Conservation (phyloP, 2,888 invertebrate species). For the Tetramorium bicarinatum region DNA sequence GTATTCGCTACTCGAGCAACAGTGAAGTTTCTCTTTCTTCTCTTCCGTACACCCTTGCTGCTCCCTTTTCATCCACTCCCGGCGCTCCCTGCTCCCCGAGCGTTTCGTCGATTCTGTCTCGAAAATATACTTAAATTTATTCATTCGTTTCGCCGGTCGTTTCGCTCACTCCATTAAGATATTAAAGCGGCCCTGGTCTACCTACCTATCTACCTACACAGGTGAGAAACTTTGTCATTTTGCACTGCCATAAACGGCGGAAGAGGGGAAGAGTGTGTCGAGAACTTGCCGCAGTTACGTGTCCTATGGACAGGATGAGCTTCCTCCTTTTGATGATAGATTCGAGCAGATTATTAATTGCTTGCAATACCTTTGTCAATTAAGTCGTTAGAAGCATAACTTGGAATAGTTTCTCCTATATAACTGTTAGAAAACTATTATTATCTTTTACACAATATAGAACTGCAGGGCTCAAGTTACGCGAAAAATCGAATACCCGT, state of each 20-base stretch:
- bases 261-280: neutral
- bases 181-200: slow-evolving; percentile 51
- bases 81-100: neutral
- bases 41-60: neutral
- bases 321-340: slow-evolving; percentile 21
- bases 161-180: slow-evolving; percentile 62
- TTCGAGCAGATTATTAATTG: slow-evolving; percentile 27
- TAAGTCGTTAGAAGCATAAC: neutral
- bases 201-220: slow-evolving; percentile 26
- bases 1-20: slow-evolving; percentile 1
- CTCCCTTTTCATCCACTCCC: slow-evolving; percentile 35
- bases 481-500: neutral
- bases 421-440: neutral
- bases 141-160: slow-evolving; percentile 33
- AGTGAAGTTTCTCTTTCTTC: neutral
- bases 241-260: slow-evolving; percentile 21
- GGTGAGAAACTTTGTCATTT: slow-evolving; percentile 54
- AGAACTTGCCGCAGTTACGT: slow-evolving; percentile 34
- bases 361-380: neutral
- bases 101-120: slow-evolving; percentile 43
- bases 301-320: slow-evolving; percentile 26
- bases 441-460: neutral
- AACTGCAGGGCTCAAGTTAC: neutral
- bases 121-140: slow-evolving; percentile 57
- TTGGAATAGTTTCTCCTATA: neutral